Conservation (phyloP, 2,888 invertebrate genomes). For the Craniophora ligustri region DNA sequence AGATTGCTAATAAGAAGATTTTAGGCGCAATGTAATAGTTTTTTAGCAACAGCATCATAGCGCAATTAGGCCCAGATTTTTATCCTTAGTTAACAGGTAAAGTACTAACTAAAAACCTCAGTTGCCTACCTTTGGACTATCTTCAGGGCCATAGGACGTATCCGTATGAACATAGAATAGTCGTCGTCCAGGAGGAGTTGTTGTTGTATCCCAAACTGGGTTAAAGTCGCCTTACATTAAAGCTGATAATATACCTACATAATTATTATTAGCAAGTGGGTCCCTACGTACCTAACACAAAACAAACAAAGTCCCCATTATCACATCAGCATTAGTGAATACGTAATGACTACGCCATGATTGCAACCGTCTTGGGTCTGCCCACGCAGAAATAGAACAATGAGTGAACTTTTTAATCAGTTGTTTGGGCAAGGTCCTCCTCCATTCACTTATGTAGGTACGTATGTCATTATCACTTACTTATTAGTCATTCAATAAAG, state of each 20-base stretch:
- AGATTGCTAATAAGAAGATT: conserved; percentile 12
- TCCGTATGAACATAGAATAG: too few relatives aligned
- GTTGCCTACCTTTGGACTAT: too few relatives aligned
- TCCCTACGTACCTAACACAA: conserved; percentile 11
- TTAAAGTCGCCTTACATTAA: too few relatives aligned
- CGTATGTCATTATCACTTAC: conserved; percentile 21
- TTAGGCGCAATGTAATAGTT: conserved; percentile 7
- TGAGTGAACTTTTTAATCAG: conserved; percentile 43
- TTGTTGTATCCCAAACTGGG: too few relatives aligned
- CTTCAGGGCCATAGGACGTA: too few relatives aligned
- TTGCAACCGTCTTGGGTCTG: conserved; percentile 29
- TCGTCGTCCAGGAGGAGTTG: too few relatives aligned
- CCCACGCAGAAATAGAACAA: conserved; percentile 46
- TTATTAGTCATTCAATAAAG: conserved; percentile 5
- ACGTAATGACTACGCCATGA: conserved; percentile 25
- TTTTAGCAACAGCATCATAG: too few relatives aligned
- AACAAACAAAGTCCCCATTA: conserved; percentile 45
- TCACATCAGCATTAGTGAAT: conserved; percentile 42
- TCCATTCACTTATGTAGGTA: conserved; percentile 37
- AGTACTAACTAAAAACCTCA: too few relatives aligned
- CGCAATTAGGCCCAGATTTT: too few relatives aligned
- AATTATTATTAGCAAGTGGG: too few relatives aligned
- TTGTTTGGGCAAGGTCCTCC: conserved; percentile 43
- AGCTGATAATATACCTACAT: too few relatives aligned
- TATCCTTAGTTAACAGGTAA: too few relatives aligned